phyloP scores from a whole-genome alignment of 2,888 invertebrate species.

The Tetragonisca angustula region DNA sequence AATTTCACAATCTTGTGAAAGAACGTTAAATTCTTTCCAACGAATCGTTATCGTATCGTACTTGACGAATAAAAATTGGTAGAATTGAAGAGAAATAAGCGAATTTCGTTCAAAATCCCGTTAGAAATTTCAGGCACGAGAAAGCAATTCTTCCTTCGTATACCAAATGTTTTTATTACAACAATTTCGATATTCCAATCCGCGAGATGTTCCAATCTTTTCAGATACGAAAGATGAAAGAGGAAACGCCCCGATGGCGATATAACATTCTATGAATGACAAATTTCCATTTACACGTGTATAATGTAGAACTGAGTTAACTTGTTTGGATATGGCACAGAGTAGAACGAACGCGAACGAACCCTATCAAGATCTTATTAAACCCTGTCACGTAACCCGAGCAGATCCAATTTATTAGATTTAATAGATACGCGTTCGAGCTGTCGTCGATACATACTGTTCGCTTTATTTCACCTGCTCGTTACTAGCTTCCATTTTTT shows the following conservation, averaged over 20 bases:
- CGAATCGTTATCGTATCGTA: no score
- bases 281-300: neutral
- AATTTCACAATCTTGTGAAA: no score
- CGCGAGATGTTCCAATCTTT: neutral
- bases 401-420: constrained; percentile 15
- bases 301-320: neutral
- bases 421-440: neutral
- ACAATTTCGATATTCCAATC: neutral
- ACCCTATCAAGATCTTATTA: constrained; percentile 11
- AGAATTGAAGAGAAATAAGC: no score
- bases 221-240: neutral
- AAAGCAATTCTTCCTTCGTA: neutral
- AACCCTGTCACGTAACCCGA: constrained; percentile 3
- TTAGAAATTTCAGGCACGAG: no score
- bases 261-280: neutral
- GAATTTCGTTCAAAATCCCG: no score
- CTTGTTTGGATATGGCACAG: neutral
- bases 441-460: neutral
- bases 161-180: neutral
- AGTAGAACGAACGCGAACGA: neutral
- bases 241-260: neutral
- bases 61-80: no score
- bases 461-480: neutral
- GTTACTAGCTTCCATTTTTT: neutral
- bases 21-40: no score